phyloP scores from a whole-genome alignment of 37 sponge, comb jelly and placozoan genomes.

The Aphrocallistes beatrix region DNA sequence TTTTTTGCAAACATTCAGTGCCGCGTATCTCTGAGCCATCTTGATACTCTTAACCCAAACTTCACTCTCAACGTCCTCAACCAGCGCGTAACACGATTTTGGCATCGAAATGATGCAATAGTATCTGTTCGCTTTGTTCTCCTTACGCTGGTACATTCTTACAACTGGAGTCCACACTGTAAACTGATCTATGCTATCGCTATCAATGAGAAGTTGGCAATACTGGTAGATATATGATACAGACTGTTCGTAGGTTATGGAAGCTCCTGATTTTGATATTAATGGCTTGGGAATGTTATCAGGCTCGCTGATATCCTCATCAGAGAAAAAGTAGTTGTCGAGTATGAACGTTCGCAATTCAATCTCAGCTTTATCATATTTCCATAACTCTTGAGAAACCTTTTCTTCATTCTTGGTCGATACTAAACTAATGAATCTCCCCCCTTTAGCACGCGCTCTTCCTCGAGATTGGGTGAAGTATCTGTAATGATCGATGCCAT shows the following conservation, averaged over 20 bases:
- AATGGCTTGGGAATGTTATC: neutral
- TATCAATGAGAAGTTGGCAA: neutral
- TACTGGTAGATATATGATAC: neutral
- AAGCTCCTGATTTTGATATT: neutral
- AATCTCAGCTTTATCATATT: neutral
- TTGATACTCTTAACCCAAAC: neutral
- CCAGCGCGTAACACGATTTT: neutral
- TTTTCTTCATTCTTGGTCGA: neutral
- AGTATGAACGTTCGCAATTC: neutral
- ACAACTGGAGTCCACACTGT: neutral
- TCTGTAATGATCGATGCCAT: conserved; percentile 61
- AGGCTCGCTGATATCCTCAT: neutral
- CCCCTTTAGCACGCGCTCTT: conserved; percentile 58
- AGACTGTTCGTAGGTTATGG: neutral
- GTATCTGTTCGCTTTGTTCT: neutral
- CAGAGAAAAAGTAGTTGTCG: neutral
- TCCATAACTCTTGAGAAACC: neutral
- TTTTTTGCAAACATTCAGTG: neutral
- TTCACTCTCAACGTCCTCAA: neutral
- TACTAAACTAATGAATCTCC: neutral
- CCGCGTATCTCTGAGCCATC: neutral
- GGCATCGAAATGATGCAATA: conserved; percentile 8
- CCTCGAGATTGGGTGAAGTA: conserved; percentile 89
- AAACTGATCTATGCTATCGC: neutral
- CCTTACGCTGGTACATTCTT: neutral